A percentile compares a stretch with the other conserved stretches of the same genome.
Evolutionary conservation across 2,113 vertebrate species (phyloP).

Genomic region (Pygoscelis adeliae): DNA sequence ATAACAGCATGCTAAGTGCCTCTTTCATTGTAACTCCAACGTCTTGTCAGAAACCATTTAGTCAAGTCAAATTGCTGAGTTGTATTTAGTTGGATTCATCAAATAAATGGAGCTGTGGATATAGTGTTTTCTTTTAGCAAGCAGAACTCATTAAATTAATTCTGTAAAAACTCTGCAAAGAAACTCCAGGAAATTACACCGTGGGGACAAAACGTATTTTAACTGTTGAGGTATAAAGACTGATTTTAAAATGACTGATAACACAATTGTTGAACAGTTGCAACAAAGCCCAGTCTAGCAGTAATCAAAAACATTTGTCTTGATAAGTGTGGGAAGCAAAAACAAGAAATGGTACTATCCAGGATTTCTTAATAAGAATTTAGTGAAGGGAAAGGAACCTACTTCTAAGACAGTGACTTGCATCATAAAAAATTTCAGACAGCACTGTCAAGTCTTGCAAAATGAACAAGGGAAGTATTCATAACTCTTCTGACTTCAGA

Average conservation of each 20-base stretch:
- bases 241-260: conserved; percentile 40
- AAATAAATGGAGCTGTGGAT: not conserved
- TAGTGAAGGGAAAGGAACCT: not conserved
- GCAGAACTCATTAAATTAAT: conserved; percentile 17
- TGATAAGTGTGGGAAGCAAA: not conserved
- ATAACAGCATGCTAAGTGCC: not conserved
- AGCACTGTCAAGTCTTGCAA: not conserved
- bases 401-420: not conserved
- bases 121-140: not conserved
- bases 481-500: not conserved
- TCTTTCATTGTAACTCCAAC: not conserved
- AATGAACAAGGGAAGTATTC: not conserved
- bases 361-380: not conserved
- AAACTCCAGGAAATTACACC: not conserved
- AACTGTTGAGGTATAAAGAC: not conserved
- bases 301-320: conserved; percentile 43
- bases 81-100: not conserved
- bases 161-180: not conserved
- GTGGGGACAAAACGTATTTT: not conserved
- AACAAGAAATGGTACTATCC: not conserved
- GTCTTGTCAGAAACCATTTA: conserved; percentile 20
- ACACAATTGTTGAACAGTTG: not conserved
- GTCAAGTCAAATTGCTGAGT: not conserved
- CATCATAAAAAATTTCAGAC: not conserved
- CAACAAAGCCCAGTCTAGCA: not conserved